Percentiles rank a stretch among this genome's conserved stretches.
Conservation (phyloP, 2,797 vertebrate genomes). For the Sebastes kiyomatsui region DNA sequence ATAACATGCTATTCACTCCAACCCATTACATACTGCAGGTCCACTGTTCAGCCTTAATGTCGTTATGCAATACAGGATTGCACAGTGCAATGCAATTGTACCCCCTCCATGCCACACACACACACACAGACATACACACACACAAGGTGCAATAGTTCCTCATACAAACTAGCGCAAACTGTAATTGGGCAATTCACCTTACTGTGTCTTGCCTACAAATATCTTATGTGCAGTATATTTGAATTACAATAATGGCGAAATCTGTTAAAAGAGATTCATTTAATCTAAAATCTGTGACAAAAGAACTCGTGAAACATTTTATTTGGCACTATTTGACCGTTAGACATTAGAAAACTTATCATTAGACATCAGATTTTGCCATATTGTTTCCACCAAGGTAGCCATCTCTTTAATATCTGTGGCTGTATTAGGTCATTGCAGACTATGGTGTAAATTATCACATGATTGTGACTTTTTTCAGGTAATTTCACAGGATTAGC, state of each 20-base stretch:
- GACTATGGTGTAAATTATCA: not conserved
- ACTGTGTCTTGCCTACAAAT: not conserved
- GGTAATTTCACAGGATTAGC: not conserved
- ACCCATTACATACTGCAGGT: not conserved
- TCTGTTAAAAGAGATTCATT: not conserved
- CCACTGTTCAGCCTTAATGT: not conserved
- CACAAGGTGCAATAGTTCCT: not conserved
- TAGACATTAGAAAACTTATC: rapidly evolving
- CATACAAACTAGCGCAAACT: not conserved
- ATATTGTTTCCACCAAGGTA: not conserved
- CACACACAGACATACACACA: too few relatives aligned
- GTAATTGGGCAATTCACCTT: not conserved
- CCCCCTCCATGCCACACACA: not conserved
- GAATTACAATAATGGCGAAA: not conserved
- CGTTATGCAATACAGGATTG: not conserved
- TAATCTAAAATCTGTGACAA: not conserved
- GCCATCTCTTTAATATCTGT: not conserved
- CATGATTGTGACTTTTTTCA: not conserved
- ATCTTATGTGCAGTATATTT: not conserved
- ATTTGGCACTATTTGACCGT: not conserved
- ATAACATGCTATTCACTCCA: not conserved
- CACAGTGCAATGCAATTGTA: slow-evolving; percentile 2
- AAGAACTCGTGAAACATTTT: not conserved
- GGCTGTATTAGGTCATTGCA: not conserved
- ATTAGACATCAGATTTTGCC: not conserved